Percentiles rank a stretch among this genome's conserved stretches.
phyloP scores from a whole-genome alignment of 35 echinoderm and acorn worm genomes.

The Anneissia japonica region DNA sequence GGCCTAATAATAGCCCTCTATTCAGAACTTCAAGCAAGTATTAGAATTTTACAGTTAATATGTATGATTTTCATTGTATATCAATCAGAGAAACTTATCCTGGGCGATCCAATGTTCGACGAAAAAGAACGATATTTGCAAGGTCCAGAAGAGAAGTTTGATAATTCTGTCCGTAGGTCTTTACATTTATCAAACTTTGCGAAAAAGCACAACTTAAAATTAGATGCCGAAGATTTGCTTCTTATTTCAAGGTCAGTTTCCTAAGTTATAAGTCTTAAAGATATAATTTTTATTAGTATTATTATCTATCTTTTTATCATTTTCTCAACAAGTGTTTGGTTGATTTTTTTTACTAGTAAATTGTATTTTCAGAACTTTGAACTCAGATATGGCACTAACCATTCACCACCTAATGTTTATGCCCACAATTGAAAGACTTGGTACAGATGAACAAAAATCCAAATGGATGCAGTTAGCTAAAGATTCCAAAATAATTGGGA shows the following conservation, averaged over 20 bases:
- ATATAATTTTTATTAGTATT: too few relatives aligned
- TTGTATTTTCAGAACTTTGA: slow-evolving; percentile 10
- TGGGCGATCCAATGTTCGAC: slow-evolving; percentile 40
- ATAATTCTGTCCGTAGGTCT: slow-evolving; percentile 23
- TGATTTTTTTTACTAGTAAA: neutral
- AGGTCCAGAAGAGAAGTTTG: slow-evolving; percentile 23
- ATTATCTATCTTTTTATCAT: neutral
- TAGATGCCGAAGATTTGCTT: slow-evolving; percentile 6
- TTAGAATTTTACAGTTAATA: too few relatives aligned
- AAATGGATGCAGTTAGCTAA: slow-evolving; percentile 61
- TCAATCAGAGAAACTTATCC: slow-evolving; percentile 40
- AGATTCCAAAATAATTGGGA: slow-evolving; percentile 58
- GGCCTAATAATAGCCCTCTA: too few relatives aligned
- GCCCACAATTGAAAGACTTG: slow-evolving; percentile 61
- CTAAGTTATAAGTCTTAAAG: too few relatives aligned
- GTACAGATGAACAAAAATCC: slow-evolving; percentile 57
- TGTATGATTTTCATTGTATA: too few relatives aligned
- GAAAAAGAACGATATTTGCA: slow-evolving; percentile 28
- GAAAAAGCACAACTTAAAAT: slow-evolving; percentile 39
- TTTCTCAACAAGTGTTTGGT: neutral
- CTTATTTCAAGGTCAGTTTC: neutral
- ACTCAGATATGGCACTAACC: slow-evolving; percentile 48
- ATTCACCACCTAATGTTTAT: slow-evolving; percentile 80
- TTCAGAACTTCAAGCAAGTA: too few relatives aligned
- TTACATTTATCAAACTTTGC: slow-evolving; percentile 22